Base-by-base conservation (phyloP, 2,888 invertebrate genomes). In the Zygothrica quintamaculata region DNA sequence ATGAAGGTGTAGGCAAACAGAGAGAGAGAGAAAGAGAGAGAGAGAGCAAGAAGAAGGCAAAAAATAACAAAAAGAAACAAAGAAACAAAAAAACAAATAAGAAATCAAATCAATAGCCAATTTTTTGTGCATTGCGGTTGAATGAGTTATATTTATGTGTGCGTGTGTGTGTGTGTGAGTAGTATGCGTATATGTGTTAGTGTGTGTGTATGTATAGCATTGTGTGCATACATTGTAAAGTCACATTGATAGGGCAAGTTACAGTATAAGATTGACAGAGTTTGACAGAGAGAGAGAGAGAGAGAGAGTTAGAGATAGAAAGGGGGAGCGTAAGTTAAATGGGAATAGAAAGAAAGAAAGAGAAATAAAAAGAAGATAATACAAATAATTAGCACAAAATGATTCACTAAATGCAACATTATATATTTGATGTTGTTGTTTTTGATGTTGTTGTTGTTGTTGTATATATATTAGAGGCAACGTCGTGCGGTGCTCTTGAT, bases 81-180 rank as follows among this genome's bases (percentile, higher is more conserved):
- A 65, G 22, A 66, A 56, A 73, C 40, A n/a, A 36, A 55, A 48
- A 55, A 46, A 26, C 57, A 57, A 42, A 43, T 13, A 1, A 44
- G 18, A 13, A 66, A 72, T 81, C 56, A 82, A 80, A 85, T 82
- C 65, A 79, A 74, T 65, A 65, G 66, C 77, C 80, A 82, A 80
- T 80, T 65, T n/a, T 74, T 85, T 62, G 71, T 74, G 69, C 62
- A 60, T 60, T 74, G 61, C 66, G 71, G 40, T 46, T 37, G 9
- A 12, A 40, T 44, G 18, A n/a, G n/a, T 25, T 3, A 2, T 12
- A 22, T 15, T 34, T 29, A n/a, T 56, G 61, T 68, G 64, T 60
- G 58, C 47, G 42, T 33, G 58, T 55, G 52, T 36, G 46, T 18
- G 29, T 50, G 51, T 18, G 42, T 22, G 39, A 44, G 22, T 33